Evolutionary conservation across 2,113 vertebrate genomes (phyloP).

Genomic region (Thermophis baileyi): DNA sequence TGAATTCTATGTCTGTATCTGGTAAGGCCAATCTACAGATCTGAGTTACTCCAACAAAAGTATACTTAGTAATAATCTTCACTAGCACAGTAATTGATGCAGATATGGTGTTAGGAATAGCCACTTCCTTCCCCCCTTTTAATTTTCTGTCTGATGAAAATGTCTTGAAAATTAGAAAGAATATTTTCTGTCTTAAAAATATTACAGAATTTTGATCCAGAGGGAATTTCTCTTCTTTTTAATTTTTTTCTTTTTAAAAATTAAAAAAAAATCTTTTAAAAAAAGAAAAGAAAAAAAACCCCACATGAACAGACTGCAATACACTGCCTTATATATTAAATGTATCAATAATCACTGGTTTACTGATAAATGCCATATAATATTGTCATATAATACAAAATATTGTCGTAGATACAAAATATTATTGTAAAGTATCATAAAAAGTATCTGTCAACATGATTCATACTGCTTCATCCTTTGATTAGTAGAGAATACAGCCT

Average conservation of each 20-base stretch:
- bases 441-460: background rate
- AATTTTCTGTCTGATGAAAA: background rate
- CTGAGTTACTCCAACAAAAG: background rate
- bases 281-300: background rate
- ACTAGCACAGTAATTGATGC: background rate
- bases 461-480: background rate
- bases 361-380: background rate
- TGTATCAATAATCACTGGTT: background rate
- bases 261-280: background rate
- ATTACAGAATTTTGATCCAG: background rate
- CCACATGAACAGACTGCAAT: background rate
- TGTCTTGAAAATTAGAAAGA: background rate
- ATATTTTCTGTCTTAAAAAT: background rate
- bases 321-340: background rate
- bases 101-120: background rate
- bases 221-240: background rate
- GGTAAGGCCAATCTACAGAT: background rate
- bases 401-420: background rate
- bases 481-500: background rate
- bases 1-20: background rate
- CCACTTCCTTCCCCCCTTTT: background rate
- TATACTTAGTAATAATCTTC: background rate
- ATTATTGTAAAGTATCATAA: background rate
- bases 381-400: background rate
- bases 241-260: background rate